Evolutionary conservation across 2,888 invertebrate genomes (phyloP), one percentile per base, ranked within the genome.

Genomic region (Cenopis cana): DNA sequence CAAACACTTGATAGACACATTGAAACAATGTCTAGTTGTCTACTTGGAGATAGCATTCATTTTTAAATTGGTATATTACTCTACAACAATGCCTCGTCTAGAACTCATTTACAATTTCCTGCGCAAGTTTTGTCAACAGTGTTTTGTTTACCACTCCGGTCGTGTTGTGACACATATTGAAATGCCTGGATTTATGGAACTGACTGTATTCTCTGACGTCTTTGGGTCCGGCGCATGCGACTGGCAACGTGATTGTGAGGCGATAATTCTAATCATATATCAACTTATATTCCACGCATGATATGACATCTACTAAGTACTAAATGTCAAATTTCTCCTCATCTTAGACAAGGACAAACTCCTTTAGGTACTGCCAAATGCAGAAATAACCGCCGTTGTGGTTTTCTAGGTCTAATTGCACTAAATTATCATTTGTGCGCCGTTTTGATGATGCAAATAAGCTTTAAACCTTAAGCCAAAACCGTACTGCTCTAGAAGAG

Each of bases 111-210:
- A 61, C 49, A 49, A 61, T 33, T 61, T 50, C 46, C 60, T 5
- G 60, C 46, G 49, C 17, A 61, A 17, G 61, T 61, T 61, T 50
- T 61, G 49, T 61, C 61, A 61, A 61, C 61, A 61, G 9, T 61
- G 49, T 17, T 33, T 50, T 61, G 61, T 61, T 61, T 61, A 29
- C n/a, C 61, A 18, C 46, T 5, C 10, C 20, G 10, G 18, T 18
- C n/a, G 33, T 77, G 81, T 79, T 80, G 80, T 74, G 81, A 78
- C 76, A 76, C 65, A 70, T 67, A 56, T 71, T 74, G 60, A 74
- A 74, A 71, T 60, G 59, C 56, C 29, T 49, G 68, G 74, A 77
- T 79, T 79, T 75, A 76, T 69, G 73, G 72, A 33, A 6, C 68
- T 68, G 64, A 17, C 61, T 24, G 60, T 38, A 29, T 18, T 54